phyloP scores from a whole-genome alignment of 2,113 vertebrate species.

The Phodopus roborovskii region DNA sequence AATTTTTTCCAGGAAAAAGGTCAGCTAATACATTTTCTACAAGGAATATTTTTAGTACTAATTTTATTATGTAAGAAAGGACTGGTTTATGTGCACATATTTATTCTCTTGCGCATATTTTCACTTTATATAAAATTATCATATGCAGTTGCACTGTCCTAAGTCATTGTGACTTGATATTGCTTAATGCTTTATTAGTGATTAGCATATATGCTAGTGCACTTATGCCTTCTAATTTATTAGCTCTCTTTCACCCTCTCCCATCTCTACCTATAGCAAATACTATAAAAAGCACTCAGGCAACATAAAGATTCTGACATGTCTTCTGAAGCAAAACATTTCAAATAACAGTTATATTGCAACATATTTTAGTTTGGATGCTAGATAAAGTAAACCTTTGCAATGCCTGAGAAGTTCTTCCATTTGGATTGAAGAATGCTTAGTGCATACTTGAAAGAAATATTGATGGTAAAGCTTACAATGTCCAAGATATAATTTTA shows the following conservation, averaged over 20 bases:
- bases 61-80: slow-evolving; percentile 28
- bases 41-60: slow-evolving; percentile 24
- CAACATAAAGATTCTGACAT: slow-evolving; percentile 77
- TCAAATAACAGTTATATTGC: slow-evolving; percentile 67
- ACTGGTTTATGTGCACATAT: slow-evolving; percentile 48
- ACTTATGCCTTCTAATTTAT: slow-evolving; percentile 58
- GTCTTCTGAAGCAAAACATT: slow-evolving; percentile 75
- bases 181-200: slow-evolving; percentile 68
- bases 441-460: slow-evolving; percentile 40
- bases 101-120: slow-evolving; percentile 42
- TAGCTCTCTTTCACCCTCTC: slow-evolving; percentile 58
- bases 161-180: slow-evolving; percentile 44
- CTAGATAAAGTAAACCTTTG: slow-evolving; percentile 79
- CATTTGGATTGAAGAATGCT: slow-evolving; percentile 15
- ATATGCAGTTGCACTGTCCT: slow-evolving; percentile 7
- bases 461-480: not conserved
- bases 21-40: slow-evolving; percentile 43
- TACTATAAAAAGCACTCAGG: slow-evolving; percentile 65
- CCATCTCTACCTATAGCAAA: slow-evolving; percentile 60
- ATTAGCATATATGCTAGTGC: slow-evolving; percentile 49
- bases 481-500: slow-evolving; percentile 26
- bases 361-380: slow-evolving; percentile 75
- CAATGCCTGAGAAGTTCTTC: slow-evolving; percentile 53
- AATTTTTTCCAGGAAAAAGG: slow-evolving; percentile 14
- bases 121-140: slow-evolving; percentile 55